A percentile compares a stretch with the other conserved stretches of the same genome.
Conservation (phyloP, 2,888 invertebrate species). For the Dolichomitus sp. region DNA sequence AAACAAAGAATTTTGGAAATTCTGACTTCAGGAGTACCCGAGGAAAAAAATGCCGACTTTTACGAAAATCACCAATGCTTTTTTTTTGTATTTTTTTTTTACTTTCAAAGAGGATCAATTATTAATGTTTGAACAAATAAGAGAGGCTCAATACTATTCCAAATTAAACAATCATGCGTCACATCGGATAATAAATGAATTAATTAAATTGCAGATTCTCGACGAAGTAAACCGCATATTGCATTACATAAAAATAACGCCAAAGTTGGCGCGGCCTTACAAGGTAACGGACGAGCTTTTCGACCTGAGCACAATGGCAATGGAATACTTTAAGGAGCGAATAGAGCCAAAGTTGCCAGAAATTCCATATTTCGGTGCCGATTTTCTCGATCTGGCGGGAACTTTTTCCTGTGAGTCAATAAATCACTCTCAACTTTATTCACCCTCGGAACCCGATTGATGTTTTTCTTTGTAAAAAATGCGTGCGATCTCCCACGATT, state of each 20-base stretch:
- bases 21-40: too few species aligned
- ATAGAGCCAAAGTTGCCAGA: constrained; percentile 96
- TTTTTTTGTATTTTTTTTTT: too few species aligned
- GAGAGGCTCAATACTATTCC: too few species aligned
- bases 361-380: constrained; percentile 95
- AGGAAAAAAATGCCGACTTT: too few species aligned
- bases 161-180: background rate
- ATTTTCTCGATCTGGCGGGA: constrained; percentile 93
- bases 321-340: constrained; percentile 98
- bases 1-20: too few species aligned
- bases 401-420: constrained; percentile 89
- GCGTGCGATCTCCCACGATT: constrained; percentile 7
- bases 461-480: constrained; percentile 14
- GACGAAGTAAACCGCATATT: constrained; percentile 97
- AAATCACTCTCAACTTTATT: background rate
- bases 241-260: constrained; percentile 93
- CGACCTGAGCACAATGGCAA: constrained; percentile 98
- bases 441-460: background rate
- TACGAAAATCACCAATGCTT: too few species aligned
- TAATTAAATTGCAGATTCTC: constrained; percentile 89
- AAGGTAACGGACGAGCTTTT: constrained; percentile 98
- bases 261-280: constrained; percentile 94
- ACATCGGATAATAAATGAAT: background rate
- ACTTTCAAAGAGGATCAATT: too few species aligned
- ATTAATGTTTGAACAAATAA: too few species aligned